Percentiles rank a stretch among this genome's conserved stretches.
Conservation (phyloP, 1,140 invertebrate genomes). For the Copidosoma floridanum region DNA sequence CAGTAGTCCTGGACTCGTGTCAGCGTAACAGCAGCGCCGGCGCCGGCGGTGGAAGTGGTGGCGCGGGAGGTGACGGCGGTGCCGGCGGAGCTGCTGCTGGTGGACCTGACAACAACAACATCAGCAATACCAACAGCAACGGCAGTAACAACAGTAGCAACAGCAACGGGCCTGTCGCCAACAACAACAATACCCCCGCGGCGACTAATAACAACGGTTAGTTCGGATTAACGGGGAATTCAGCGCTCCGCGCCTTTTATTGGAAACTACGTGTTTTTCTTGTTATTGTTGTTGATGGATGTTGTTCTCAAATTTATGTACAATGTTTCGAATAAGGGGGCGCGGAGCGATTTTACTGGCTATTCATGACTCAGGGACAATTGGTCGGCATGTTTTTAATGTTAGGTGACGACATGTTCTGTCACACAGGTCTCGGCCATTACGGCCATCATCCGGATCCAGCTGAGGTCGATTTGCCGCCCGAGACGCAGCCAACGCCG, state of each 20-base stretch:
- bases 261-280: too few species aligned
- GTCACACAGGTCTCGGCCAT: constrained; percentile 56
- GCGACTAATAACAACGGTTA: too few species aligned
- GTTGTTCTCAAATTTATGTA: too few species aligned
- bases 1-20: constrained; percentile 54
- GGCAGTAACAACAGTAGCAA: not conserved
- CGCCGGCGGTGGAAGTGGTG: constrained; percentile 6
- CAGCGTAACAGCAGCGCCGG: constrained; percentile 49
- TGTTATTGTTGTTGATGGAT: too few species aligned
- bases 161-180: not conserved
- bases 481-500: constrained; percentile 55
- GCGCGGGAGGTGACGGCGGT: not conserved
- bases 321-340: too few species aligned
- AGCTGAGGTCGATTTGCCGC: constrained; percentile 55
- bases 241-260: constrained; percentile 15
- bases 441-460: constrained; percentile 56
- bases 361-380: constrained; percentile 35
- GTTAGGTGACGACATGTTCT: constrained; percentile 57
- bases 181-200: too few species aligned
- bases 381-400: constrained; percentile 50
- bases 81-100: not conserved
- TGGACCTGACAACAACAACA: constrained; percentile 2
- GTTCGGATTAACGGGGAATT: not conserved
- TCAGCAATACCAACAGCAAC: constrained; percentile 10
- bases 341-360: constrained; percentile 44